Conservation (phyloP, 2,797 vertebrate species). For the Rhodeus uyekii region DNA sequence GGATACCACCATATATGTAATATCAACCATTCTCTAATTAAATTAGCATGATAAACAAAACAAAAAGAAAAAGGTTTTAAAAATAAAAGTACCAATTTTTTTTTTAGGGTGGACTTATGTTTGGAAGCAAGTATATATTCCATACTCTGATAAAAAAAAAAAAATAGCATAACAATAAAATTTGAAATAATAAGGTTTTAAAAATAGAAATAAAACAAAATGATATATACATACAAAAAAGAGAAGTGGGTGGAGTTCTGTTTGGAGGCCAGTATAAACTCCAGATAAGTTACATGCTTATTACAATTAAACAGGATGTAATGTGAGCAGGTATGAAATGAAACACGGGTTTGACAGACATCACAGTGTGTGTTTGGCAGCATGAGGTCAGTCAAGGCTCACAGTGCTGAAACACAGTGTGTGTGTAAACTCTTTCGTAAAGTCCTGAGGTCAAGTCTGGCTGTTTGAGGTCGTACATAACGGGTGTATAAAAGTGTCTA, state of each 20-base stretch:
- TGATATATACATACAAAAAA: too few relatives aligned
- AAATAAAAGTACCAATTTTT: not conserved
- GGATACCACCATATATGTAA: not conserved
- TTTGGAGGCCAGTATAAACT: not conserved
- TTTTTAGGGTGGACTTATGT: not conserved
- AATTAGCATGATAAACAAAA: not conserved
- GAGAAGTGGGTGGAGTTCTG: not conserved
- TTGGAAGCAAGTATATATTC: not conserved
- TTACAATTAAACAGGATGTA: not conserved
- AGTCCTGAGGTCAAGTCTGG: slow-evolving; percentile 81
- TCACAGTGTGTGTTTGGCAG: slow-evolving; percentile 57
- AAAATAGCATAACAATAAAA: not conserved
- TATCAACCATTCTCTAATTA: not conserved
- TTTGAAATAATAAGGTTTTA: not conserved
- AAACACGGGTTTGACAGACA: slow-evolving; percentile 21
- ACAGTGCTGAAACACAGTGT: slow-evolving; percentile 81
- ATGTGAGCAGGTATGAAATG: not conserved
- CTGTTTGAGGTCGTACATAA: slow-evolving; percentile 9
- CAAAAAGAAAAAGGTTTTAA: not conserved
- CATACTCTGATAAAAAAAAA: not conserved
- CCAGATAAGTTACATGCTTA: not conserved
- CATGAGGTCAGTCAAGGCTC: slow-evolving; percentile 74
- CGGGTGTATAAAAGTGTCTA: slow-evolving; percentile 12
- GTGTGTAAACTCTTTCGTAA: slow-evolving; percentile 81
- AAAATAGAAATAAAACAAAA: not conserved